Evolutionary conservation across 2,113 vertebrate genomes (phyloP).

Genomic region (Pan paniscus): DNA sequence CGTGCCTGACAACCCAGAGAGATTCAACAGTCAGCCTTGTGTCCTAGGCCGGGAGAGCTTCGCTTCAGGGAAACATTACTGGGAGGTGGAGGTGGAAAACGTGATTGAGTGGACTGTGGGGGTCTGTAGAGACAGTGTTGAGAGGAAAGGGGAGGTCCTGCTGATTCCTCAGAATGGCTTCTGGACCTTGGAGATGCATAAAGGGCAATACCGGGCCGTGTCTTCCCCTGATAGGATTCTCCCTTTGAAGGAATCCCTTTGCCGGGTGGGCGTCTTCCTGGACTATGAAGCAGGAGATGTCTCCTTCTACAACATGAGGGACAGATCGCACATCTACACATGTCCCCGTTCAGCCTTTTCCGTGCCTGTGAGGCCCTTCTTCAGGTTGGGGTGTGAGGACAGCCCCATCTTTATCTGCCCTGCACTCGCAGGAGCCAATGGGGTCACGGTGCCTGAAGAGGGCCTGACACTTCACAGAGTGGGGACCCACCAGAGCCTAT

Average conservation of each 20-base stretch:
- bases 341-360: slow-evolving; percentile 2
- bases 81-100: slow-evolving; percentile 87
- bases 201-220: slow-evolving; percentile 63
- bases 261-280: slow-evolving; percentile 51
- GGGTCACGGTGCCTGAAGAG: slow-evolving; percentile 46
- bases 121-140: slow-evolving; percentile 59
- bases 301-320: slow-evolving; percentile 72
- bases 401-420: slow-evolving; percentile 66
- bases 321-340: slow-evolving; percentile 56
- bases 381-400: slow-evolving; percentile 64
- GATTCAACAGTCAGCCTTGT: slow-evolving; percentile 83
- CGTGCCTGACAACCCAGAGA: background rate
- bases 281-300: slow-evolving; percentile 65
- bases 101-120: slow-evolving; percentile 69
- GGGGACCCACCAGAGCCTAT: background rate
- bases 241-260: background rate
- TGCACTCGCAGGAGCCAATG: slow-evolving; percentile 15
- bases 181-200: slow-evolving; percentile 72
- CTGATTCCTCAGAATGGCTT: slow-evolving; percentile 76
- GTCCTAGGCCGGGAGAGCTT: slow-evolving; percentile 80
- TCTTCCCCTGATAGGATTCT: slow-evolving; percentile 58
- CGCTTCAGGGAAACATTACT: slow-evolving; percentile 84
- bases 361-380: slow-evolving; percentile 63
- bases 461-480: slow-evolving; percentile 53
- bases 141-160: slow-evolving; percentile 76